Conservation (phyloP, 2,888 invertebrate genomes). For the Busseola fusca region DNA sequence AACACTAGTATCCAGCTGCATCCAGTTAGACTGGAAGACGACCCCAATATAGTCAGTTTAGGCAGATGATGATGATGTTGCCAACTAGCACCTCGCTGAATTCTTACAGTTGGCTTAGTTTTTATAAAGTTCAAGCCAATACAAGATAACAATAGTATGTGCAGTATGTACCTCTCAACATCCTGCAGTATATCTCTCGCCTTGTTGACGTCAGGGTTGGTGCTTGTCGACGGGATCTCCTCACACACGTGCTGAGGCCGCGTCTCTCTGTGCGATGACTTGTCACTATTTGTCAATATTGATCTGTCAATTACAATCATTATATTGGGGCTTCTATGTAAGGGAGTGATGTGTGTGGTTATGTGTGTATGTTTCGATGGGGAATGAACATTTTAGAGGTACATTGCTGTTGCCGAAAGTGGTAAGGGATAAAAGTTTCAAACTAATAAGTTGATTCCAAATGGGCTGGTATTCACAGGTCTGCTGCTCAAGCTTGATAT, state of each 20-base stretch:
- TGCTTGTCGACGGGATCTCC: constrained; percentile 80
- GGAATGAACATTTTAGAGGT: neutral
- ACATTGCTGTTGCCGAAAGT: neutral
- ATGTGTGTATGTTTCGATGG: neutral
- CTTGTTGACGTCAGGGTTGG: constrained; percentile 79
- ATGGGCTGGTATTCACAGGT: neutral
- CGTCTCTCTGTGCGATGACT: constrained; percentile 64
- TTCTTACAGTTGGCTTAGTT: too few species aligned
- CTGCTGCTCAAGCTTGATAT: neutral
- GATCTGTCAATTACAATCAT: constrained; percentile 70
- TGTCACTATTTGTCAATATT: constrained; percentile 80
- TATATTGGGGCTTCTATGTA: constrained; percentile 35
- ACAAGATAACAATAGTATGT: neutral
- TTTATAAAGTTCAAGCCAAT: neutral
- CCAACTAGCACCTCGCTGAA: neutral
- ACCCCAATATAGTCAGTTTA: too few species aligned
- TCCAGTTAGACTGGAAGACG: too few species aligned
- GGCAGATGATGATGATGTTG: too few species aligned
- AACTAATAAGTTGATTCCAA: neutral
- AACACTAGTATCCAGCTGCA: too few species aligned
- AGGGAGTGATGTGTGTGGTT: constrained; percentile 15
- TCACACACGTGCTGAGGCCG: constrained; percentile 77
- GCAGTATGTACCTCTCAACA: constrained; percentile 88
- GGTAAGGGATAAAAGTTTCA: neutral
- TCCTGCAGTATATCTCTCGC: constrained; percentile 91